Conservation (phyloP, 2,888 invertebrate genomes). For the Xestia xanthographa region DNA sequence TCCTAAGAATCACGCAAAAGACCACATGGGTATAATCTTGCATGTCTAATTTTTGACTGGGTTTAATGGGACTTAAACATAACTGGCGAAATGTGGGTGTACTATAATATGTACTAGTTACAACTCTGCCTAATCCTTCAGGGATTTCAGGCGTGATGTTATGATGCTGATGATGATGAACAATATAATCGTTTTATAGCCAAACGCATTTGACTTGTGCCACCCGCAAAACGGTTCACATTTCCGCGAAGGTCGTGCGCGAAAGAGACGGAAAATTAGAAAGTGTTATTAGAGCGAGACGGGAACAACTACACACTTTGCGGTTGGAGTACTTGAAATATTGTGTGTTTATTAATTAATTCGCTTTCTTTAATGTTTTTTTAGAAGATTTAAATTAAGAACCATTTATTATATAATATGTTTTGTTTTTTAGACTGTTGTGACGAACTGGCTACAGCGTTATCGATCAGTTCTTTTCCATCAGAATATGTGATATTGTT, state of each 20-base stretch:
- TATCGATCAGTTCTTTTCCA: background rate
- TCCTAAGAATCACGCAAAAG: too few species aligned
- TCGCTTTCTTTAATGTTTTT: constrained; percentile 50
- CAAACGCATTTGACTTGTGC: constrained; percentile 61
- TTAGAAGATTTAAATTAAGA: background rate
- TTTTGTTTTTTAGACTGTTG: background rate
- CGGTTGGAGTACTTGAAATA: constrained; percentile 58
- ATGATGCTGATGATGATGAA: background rate
- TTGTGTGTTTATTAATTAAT: constrained; percentile 58
- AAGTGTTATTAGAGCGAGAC: constrained; percentile 72
- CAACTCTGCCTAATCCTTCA: background rate
- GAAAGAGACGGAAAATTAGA: constrained; percentile 72
- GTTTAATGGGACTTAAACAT: background rate
- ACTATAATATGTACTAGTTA: background rate
- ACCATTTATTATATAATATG: too few species aligned
- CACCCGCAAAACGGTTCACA: constrained; percentile 64
- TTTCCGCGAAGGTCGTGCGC: constrained; percentile 71
- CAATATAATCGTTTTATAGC: background rate
- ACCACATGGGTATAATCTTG: too few species aligned
- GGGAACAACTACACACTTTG: constrained; percentile 42
- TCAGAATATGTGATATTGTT: too few species aligned
- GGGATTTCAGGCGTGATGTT: background rate
- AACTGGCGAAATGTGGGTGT: background rate
- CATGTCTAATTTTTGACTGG: too few species aligned
- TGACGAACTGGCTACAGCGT: background rate